Evolutionary conservation across 2,797 vertebrate genomes (phyloP).

Genomic region (Pelobates cultripes): DNA sequence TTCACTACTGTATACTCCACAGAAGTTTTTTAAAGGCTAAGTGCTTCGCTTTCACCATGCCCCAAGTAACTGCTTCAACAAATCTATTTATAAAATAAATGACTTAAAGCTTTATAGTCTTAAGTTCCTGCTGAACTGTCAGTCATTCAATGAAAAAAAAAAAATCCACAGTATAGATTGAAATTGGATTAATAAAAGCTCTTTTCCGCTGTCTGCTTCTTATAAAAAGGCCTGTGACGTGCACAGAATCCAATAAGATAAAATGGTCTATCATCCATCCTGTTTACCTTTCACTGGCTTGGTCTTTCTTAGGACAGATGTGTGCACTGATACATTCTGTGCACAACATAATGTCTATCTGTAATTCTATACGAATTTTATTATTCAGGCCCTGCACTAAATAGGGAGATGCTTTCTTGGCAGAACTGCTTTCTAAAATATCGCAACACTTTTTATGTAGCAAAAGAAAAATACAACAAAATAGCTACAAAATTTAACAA

Average conservation of each 20-base stretch:
- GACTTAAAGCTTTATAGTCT: background rate
- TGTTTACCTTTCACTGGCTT: background rate
- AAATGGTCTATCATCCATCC: slow-evolving; percentile 9
- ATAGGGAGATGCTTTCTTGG: too few species aligned
- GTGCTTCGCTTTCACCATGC: background rate
- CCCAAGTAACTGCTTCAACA: background rate
- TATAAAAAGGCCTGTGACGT: slow-evolving; percentile 6
- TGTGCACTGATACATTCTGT: background rate
- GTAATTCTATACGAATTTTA: background rate
- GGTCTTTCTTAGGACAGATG: background rate
- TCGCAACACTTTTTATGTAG: too few species aligned
- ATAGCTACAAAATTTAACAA: too few species aligned
- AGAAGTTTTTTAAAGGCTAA: background rate
- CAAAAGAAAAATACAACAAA: too few species aligned
- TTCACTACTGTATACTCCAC: too few species aligned
- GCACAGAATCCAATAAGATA: slow-evolving; percentile 32
- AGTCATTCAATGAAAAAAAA: slow-evolving; percentile 25
- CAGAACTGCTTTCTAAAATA: too few species aligned
- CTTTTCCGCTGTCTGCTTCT: slow-evolving; percentile 32
- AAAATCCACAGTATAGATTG: background rate
- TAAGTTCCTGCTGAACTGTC: background rate
- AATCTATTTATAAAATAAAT: slow-evolving; percentile 11
- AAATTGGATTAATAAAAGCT: slow-evolving; percentile 42
- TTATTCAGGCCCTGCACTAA: background rate
- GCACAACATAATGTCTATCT: background rate